Conservation (phyloP, 2,888 invertebrate species). For the Thera obeliscata region DNA sequence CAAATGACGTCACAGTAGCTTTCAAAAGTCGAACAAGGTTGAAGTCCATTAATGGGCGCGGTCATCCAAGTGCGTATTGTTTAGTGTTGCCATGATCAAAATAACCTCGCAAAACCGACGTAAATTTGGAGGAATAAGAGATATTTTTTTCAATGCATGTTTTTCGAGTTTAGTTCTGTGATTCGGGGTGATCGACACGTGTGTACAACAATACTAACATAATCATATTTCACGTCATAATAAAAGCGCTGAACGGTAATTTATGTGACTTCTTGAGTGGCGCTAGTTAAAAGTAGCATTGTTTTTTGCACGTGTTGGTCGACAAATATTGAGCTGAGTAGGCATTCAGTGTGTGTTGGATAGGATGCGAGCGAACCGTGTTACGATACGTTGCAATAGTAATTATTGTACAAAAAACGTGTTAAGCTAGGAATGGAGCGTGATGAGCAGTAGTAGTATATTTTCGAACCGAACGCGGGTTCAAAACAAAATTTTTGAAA, state of each 20-base stretch:
- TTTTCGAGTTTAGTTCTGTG: neutral
- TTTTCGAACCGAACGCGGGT: no score
- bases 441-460: no score
- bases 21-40: no score
- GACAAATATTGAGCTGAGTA: conserved; percentile 13
- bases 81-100: neutral
- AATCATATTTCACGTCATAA: neutral
- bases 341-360: conserved; percentile 5
- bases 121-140: neutral
- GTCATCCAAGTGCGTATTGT: no score
- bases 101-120: neutral
- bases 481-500: no score
- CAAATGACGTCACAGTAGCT: no score
- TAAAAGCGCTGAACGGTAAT: neutral
- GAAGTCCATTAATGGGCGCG: no score
- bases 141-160: neutral
- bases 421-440: no score
- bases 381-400: conserved; percentile 3
- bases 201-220: conserved; percentile 6
- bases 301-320: conserved; percentile 12
- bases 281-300: neutral
- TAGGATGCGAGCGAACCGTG: conserved; percentile 27
- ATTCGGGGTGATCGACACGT: conserved; percentile 1
- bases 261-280: no score
- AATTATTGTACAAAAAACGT: neutral